These are phyloP conservation scores for Anorthoa munda DNA, from an alignment of 2,888 invertebrate species.

Conservation along the genomic window DNA sequence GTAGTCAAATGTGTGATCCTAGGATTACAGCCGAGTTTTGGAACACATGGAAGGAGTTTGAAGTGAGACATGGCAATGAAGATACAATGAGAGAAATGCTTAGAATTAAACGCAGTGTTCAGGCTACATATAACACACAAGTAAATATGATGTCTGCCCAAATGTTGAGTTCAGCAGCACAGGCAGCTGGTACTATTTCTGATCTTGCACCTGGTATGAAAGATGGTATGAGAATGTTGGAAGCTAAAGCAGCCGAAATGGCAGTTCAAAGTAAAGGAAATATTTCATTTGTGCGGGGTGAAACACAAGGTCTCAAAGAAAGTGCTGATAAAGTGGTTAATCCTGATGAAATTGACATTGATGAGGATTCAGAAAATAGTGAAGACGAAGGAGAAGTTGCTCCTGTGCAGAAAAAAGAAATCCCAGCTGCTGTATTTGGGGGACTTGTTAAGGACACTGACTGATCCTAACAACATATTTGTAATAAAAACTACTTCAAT, in stretches of 20 bases:
- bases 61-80: slow-evolving; percentile 99
- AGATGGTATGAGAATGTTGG: slow-evolving; percentile 97
- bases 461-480: slow-evolving; percentile 55
- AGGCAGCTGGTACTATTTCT: slow-evolving; percentile 92
- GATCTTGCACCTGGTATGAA: slow-evolving; percentile 94
- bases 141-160: slow-evolving; percentile 99
- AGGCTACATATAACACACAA: slow-evolving; percentile 99
- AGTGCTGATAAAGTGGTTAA: slow-evolving; percentile 93
- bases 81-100: slow-evolving; percentile 99
- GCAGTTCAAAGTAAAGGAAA: slow-evolving; percentile 90
- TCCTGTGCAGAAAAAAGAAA: slow-evolving; percentile 95
- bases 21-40: slow-evolving; percentile 98
- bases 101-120: slow-evolving; percentile 98
- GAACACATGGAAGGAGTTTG: slow-evolving; percentile 99
- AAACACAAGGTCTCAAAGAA: slow-evolving; percentile 94
- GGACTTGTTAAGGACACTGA: slow-evolving; percentile 90
- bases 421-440: slow-evolving; percentile 98
- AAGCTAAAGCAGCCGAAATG: slow-evolving; percentile 95
- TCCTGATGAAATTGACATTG: slow-evolving; percentile 97
- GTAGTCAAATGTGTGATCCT: slow-evolving; percentile 99
- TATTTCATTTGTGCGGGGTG: slow-evolving; percentile 97
- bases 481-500: slow-evolving; percentile 46
- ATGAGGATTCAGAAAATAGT: slow-evolving; percentile 93
- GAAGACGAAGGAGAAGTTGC: slow-evolving; percentile 92
- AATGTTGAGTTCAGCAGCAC: slow-evolving; percentile 95